Evolutionary conservation across 2,888 invertebrate genomes (phyloP).

Genomic region (Bugula neritina): DNA sequence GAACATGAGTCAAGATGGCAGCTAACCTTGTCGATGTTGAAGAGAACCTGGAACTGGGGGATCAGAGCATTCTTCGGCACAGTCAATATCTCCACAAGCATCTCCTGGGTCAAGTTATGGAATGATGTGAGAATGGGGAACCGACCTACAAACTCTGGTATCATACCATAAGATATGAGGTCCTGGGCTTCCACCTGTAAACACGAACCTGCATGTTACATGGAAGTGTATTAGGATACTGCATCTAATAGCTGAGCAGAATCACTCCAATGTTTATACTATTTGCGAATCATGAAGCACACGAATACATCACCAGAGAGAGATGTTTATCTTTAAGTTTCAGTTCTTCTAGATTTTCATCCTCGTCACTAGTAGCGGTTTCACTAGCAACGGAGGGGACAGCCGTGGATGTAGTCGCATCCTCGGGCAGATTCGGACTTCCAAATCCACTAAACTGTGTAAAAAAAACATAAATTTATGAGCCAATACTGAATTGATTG

Average conservation of each 20-base stretch:
- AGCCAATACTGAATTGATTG: too few species aligned
- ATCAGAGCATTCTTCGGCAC: constrained; percentile 96
- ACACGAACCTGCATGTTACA: too few species aligned
- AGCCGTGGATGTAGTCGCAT: neutral
- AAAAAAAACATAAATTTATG: too few species aligned
- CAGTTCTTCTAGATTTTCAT: neutral
- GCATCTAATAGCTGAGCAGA: too few species aligned
- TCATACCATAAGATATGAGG: constrained; percentile 85
- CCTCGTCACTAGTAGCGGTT: neutral
- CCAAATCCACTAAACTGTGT: constrained; percentile 26
- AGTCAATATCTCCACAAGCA: constrained; percentile 90
- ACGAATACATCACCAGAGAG: too few species aligned
- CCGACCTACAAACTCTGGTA: constrained; percentile 55
- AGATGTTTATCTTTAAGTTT: constrained; percentile 7
- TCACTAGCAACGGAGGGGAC: neutral
- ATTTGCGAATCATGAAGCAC: too few species aligned
- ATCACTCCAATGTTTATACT: too few species aligned
- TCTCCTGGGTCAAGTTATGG: constrained; percentile 83
- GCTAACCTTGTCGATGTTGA: constrained; percentile 84
- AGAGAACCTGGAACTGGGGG: constrained; percentile 88
- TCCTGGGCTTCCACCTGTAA: constrained; percentile 83
- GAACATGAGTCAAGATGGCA: too few species aligned
- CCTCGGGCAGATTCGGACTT: neutral
- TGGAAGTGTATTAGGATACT: too few species aligned
- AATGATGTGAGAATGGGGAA: constrained; percentile 97